A percentile compares a stretch with the other conserved stretches of the same genome.
These are phyloP conservation scores for Laticauda laticaudata DNA, from an alignment of 2,113 vertebrate species.

Conservation along the genomic window DNA sequence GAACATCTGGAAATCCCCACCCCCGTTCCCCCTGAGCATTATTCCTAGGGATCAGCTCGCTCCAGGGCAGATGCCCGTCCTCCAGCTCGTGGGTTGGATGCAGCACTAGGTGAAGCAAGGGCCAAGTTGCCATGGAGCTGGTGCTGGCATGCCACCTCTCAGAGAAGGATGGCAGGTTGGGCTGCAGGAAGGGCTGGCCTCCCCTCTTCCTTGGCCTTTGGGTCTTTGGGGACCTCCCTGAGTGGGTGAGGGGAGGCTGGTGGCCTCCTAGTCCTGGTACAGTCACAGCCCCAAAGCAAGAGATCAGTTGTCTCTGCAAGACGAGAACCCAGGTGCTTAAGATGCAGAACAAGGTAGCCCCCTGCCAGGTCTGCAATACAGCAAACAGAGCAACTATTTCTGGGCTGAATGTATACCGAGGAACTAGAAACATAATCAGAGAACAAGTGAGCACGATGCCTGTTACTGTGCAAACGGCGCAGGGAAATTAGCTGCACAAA, in stretches of 20 bases:
- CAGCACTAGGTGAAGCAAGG: not conserved
- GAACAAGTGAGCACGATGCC: not conserved
- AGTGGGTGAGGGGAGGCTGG: not conserved
- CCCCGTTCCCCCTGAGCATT: not conserved
- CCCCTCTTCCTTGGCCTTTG: not conserved
- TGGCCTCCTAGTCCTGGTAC: not conserved
- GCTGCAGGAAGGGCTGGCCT: not conserved
- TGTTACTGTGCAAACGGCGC: not conserved
- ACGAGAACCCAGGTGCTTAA: not conserved
- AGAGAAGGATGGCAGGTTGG: not conserved
- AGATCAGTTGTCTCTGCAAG: not conserved
- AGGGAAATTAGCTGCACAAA: not conserved
- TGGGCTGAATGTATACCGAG: not conserved
- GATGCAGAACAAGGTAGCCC: not conserved
- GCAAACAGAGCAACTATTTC: not conserved
- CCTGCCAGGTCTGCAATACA: not conserved
- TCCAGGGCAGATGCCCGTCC: not conserved
- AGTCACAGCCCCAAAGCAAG: not conserved
- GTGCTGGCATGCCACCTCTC: not conserved
- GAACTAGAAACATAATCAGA: not conserved
- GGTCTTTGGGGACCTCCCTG: not conserved
- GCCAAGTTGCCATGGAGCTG: conserved; percentile 5
- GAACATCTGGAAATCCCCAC: not conserved
- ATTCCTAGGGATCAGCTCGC: not conserved
- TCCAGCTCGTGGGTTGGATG: not conserved